phyloP scores from a whole-genome alignment of 2,797 vertebrate genomes.

The Tragopan temminckii region DNA sequence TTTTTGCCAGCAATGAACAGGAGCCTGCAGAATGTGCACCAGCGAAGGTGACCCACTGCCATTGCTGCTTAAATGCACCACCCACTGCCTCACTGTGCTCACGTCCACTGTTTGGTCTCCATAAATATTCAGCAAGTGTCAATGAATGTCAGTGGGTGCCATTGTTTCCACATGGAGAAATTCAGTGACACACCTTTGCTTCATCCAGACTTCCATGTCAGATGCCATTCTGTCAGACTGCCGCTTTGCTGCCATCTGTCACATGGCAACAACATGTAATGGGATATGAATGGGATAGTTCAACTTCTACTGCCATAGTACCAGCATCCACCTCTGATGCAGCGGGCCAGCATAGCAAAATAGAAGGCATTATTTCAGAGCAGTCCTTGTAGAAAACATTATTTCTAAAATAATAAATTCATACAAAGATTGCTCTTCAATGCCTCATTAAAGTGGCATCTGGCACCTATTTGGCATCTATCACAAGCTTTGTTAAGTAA shows the following conservation, averaged over 20 bases:
- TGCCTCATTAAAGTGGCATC: no score
- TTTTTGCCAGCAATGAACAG: not conserved
- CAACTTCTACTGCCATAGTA: not conserved
- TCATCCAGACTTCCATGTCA: not conserved
- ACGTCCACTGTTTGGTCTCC: not conserved
- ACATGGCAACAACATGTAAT: not conserved
- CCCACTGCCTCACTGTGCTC: not conserved
- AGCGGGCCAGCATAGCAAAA: not conserved
- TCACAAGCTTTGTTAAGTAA: not conserved
- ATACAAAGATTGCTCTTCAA: not conserved
- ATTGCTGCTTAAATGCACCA: not conserved
- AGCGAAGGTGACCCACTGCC: not conserved
- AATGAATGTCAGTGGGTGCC: not conserved
- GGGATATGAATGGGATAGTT: not conserved
- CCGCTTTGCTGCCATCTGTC: not conserved
- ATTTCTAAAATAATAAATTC: not conserved
- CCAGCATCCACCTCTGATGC: not conserved
- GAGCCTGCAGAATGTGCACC: no score
- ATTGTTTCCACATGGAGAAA: not conserved
- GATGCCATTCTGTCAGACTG: not conserved
- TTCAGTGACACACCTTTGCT: not conserved
- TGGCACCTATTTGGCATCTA: no score
- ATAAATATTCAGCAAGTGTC: not conserved
- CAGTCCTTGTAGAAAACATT: not conserved
- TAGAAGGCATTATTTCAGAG: not conserved